phyloP scores from a whole-genome alignment of 1,140 invertebrate species.

The Neodiprion pinetum region DNA sequence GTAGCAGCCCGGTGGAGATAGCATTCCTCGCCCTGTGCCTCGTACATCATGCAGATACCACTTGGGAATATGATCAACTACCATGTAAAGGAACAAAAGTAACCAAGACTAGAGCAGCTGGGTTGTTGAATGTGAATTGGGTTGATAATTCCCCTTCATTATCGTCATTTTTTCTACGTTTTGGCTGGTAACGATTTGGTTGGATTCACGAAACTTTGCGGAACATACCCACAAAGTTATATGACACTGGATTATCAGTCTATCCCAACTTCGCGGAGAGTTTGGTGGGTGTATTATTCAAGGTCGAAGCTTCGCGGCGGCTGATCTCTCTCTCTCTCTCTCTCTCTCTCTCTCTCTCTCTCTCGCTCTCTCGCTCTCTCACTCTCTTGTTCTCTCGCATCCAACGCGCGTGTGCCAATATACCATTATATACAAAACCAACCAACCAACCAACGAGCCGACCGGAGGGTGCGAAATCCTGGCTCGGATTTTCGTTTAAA shows the following conservation, averaged over 20 bases:
- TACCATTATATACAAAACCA: slow-evolving; percentile 4
- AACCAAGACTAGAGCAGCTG: too few relatives aligned
- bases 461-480: background rate
- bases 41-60: background rate
- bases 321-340: slow-evolving; percentile 24
- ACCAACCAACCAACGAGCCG: background rate
- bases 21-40: background rate
- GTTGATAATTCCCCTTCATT: too few relatives aligned
- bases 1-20: background rate
- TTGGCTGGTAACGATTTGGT: too few relatives aligned
- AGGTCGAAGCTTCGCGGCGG: slow-evolving; percentile 3
- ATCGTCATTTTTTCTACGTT: too few relatives aligned
- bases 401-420: slow-evolving; percentile 28
- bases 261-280: too few relatives aligned
- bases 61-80: too few relatives aligned
- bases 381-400: slow-evolving; percentile 32
- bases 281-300: too few relatives aligned
- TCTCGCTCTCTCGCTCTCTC: slow-evolving; percentile 31
- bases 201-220: too few relatives aligned
- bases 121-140: too few relatives aligned
- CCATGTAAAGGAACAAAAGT: too few relatives aligned
- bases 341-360: slow-evolving; percentile 33
- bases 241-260: too few relatives aligned
- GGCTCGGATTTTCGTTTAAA: background rate
- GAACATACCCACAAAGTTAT: too few relatives aligned